Evolutionary conservation across 2,113 vertebrate species (phyloP).

Genomic region (Tachysurus fulvidraco): DNA sequence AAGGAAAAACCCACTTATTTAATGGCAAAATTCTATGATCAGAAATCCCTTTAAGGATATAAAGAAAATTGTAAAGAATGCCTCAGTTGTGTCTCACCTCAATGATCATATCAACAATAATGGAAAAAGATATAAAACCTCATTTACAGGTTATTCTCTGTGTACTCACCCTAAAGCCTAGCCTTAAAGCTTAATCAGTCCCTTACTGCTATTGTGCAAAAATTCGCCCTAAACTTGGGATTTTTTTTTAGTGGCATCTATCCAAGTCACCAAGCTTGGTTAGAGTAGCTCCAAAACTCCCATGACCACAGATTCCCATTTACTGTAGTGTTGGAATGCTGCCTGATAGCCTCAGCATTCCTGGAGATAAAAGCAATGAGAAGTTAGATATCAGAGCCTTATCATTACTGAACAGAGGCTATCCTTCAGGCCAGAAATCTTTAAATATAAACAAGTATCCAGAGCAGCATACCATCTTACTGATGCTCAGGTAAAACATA

Average conservation of each 20-base stretch:
- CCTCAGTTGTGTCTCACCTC: background rate
- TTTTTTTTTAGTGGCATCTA: conserved; percentile 44
- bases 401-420: conserved; percentile 41
- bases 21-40: background rate
- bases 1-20: background rate
- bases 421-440: conserved; percentile 34
- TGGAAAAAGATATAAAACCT: background rate
- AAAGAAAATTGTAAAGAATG: background rate
- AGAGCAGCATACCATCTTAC: conserved; percentile 22
- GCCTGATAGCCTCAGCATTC: conserved; percentile 45
- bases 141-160: background rate
- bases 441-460: conserved; percentile 39
- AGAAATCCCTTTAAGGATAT: background rate
- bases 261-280: conserved; percentile 2
- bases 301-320: conserved; percentile 32
- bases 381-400: conserved; percentile 47
- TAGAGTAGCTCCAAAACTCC: conserved; percentile 8
- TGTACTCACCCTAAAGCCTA: background rate
- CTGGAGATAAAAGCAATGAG: conserved; percentile 39
- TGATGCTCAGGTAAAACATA: conserved; percentile 6
- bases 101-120: background rate
- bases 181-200: background rate
- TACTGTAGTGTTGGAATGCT: conserved; percentile 37
- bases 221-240: background rate
- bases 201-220: background rate